Evolutionary conservation across 2,797 vertebrate genomes (phyloP).

Genomic region (Diplodus puntazzo): DNA sequence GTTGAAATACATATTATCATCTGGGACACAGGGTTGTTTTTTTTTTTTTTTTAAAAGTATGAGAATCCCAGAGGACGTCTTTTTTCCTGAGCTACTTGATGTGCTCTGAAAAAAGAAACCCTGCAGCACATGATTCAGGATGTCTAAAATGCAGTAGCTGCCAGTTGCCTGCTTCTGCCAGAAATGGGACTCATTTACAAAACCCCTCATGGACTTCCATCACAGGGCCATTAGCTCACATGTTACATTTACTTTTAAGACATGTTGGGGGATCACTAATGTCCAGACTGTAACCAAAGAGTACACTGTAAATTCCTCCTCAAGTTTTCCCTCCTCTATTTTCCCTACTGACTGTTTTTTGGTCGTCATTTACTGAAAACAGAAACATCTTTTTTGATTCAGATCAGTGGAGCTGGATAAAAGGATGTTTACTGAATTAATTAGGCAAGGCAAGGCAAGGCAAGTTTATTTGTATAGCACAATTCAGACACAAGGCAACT

Average conservation of each 20-base stretch:
- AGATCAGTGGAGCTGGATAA: not conserved
- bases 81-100: slow-evolving; percentile 58
- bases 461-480: no score
- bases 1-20: slow-evolving; percentile 52
- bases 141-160: slow-evolving; percentile 37
- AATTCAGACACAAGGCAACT: no score
- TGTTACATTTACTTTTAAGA: not conserved
- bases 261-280: not conserved
- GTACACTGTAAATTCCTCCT: not conserved
- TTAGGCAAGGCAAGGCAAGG: no score
- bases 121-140: slow-evolving; percentile 36
- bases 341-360: not conserved
- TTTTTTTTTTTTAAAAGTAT: not conserved
- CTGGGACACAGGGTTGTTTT: not conserved
- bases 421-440: slow-evolving; percentile 14
- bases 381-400: not conserved
- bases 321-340: not conserved
- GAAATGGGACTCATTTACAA: slow-evolving; percentile 15
- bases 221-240: slow-evolving; percentile 14
- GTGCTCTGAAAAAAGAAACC: slow-evolving; percentile 60
- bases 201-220: slow-evolving; percentile 36
- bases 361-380: not conserved
- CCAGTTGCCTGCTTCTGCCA: slow-evolving; percentile 30
- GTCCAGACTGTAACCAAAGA: not conserved
- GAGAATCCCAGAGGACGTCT: slow-evolving; percentile 25